Percentiles rank a stretch among this genome's conserved stretches.
Evolutionary conservation across 2,797 vertebrate genomes (phyloP).

Genomic region (Xiphorhynchus erythropygius): DNA sequence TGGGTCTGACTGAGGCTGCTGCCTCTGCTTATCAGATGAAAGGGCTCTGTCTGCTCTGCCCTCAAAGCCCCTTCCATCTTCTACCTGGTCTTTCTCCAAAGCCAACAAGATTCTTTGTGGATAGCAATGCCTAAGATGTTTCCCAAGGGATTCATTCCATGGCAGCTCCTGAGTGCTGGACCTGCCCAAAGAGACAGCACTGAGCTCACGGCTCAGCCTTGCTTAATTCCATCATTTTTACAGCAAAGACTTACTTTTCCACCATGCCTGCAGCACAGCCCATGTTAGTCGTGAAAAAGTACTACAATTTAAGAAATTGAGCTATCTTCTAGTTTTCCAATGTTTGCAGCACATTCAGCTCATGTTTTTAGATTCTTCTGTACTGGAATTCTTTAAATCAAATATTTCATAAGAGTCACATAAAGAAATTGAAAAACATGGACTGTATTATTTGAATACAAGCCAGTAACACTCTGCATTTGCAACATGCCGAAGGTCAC

Average conservation of each 20-base stretch:
- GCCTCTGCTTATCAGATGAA: background rate
- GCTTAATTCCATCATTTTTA: background rate
- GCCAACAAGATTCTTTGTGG: background rate
- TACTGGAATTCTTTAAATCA: background rate
- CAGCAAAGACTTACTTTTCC: background rate
- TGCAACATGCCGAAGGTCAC: background rate
- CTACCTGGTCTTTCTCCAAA: background rate
- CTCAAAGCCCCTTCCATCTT: background rate
- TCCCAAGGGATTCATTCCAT: background rate
- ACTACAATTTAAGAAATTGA: background rate
- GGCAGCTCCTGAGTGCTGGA: background rate
- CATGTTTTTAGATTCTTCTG: background rate
- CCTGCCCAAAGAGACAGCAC: background rate
- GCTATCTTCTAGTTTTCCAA: background rate
- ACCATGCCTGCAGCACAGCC: background rate
- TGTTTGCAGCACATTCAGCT: background rate
- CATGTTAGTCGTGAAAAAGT: background rate
- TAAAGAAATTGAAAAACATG: rapidly evolving
- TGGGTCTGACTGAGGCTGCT: background rate
- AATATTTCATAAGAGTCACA: background rate
- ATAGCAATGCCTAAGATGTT: background rate
- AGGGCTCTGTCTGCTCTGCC: background rate
- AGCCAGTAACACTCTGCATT: background rate
- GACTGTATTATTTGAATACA: background rate
- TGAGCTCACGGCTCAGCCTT: background rate